Percentiles rank a stretch among this genome's conserved stretches.
These are phyloP conservation scores for Plutomurus gul DNA, from an alignment of 1,140 invertebrate species.

Conservation along the genomic window DNA sequence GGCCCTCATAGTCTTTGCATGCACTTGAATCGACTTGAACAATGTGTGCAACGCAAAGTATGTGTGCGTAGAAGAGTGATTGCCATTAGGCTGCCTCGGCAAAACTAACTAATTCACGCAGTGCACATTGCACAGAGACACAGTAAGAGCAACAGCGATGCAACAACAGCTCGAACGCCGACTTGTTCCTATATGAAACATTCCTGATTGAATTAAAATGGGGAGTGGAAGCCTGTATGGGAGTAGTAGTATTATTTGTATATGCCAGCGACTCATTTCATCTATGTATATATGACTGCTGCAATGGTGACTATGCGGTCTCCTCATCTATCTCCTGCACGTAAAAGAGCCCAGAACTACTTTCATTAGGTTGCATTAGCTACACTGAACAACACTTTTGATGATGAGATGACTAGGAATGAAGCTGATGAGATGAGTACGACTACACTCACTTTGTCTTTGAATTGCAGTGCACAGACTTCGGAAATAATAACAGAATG, in stretches of 20 bases:
- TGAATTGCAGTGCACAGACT: conserved; percentile 3
- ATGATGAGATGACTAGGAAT: conserved; percentile 37
- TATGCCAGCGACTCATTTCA: too few species aligned
- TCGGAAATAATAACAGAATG: conserved; percentile 25
- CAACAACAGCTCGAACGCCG: background rate
- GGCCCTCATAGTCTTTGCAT: too few species aligned
- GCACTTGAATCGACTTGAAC: background rate
- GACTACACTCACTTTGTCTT: conserved; percentile 22
- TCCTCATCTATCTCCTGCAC: too few species aligned
- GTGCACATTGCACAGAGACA: background rate
- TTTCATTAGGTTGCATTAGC: background rate
- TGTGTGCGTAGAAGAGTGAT: conserved; percentile 10
- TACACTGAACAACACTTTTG: conserved; percentile 12
- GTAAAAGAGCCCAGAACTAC: background rate
- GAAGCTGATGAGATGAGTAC: conserved; percentile 26
- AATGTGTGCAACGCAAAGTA: conserved; percentile 1
- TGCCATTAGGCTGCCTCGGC: background rate
- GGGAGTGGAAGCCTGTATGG: too few species aligned
- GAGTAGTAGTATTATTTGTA: too few species aligned
- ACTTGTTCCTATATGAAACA: conserved; percentile 14
- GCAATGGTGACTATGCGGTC: too few species aligned
- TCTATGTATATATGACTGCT: too few species aligned
- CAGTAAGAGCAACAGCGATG: conserved; percentile 1
- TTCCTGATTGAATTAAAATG: conserved; percentile 48
- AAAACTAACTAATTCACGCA: conserved; percentile 44